Evolutionary conservation across 1,140 invertebrate genomes (phyloP).

Genomic region (Penaeus japonicus): DNA sequence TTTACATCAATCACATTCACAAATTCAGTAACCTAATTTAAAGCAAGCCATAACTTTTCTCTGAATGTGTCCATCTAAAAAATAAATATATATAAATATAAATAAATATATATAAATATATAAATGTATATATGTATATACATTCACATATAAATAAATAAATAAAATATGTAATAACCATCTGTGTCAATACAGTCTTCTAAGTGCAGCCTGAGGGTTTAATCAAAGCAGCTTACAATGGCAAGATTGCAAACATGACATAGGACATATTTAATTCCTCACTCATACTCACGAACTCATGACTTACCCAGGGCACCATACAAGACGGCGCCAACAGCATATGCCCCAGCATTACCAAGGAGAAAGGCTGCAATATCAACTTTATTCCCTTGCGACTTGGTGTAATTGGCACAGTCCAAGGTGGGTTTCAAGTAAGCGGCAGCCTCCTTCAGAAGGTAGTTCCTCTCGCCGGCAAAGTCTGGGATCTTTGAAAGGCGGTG

Average conservation of each 20-base stretch:
- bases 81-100: too few relatives aligned
- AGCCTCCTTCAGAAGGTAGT: conserved; percentile 62
- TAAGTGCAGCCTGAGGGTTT: too few relatives aligned
- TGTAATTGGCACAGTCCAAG: conserved; percentile 58
- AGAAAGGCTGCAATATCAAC: conserved; percentile 63
- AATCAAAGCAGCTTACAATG: too few relatives aligned
- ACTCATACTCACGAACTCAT: conserved; percentile 1
- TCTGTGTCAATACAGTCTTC: too few relatives aligned
- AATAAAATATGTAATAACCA: too few relatives aligned
- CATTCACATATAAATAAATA: too few relatives aligned
- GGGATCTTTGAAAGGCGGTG: conserved; percentile 62
- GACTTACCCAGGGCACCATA: conserved; percentile 61
- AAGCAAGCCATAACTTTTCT: not conserved
- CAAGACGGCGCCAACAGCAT: conserved; percentile 64
- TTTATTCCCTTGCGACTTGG: conserved; percentile 37
- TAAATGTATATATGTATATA: too few relatives aligned
- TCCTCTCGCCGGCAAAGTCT: conserved; percentile 60
- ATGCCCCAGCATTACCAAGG: conserved; percentile 65
- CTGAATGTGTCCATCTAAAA: too few relatives aligned
- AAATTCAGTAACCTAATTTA: not conserved
- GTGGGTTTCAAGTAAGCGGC: conserved; percentile 61
- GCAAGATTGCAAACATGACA: too few relatives aligned
- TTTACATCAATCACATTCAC: too few relatives aligned
- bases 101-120: too few relatives aligned
- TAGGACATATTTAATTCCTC: not conserved